phyloP scores from a whole-genome alignment of 1,140 invertebrate genomes.

The Centruroides sculpturatus region DNA sequence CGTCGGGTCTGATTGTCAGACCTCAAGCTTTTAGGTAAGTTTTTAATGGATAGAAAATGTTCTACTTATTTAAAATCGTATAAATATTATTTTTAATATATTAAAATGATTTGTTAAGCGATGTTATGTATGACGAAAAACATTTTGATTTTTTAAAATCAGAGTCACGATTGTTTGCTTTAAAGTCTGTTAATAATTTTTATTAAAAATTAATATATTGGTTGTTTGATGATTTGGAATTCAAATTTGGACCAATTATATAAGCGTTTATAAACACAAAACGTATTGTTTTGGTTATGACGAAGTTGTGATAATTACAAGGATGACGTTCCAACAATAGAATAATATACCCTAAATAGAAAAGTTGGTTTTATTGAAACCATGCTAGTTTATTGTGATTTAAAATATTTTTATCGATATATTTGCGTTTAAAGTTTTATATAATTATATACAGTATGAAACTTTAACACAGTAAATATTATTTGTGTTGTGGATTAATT shows the following conservation, averaged over 20 bases:
- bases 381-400: too few relatives aligned
- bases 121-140: background rate
- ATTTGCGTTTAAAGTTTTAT: too few relatives aligned
- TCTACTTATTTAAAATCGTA: too few relatives aligned
- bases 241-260: conserved; percentile 5
- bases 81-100: background rate
- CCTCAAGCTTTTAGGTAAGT: conserved; percentile 61
- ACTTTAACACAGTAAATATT: too few relatives aligned
- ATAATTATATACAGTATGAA: too few relatives aligned
- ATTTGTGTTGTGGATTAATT: too few relatives aligned
- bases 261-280: background rate
- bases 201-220: background rate
- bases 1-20: conserved; percentile 50
- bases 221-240: too few relatives aligned
- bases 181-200: conserved; percentile 8
- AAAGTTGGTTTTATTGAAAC: too few relatives aligned
- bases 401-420: too few relatives aligned
- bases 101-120: background rate
- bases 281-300: background rate
- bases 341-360: too few relatives aligned
- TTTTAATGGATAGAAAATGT: background rate
- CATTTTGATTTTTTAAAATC: conserved; percentile 6
- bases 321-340: too few relatives aligned
- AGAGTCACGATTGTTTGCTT: conserved; percentile 1
- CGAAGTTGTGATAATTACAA: too few relatives aligned